Evolutionary conservation across 2,888 invertebrate genomes (phyloP), one percentile per base, ranked within the genome.

Genomic region (Lymantria dispar): DNA sequence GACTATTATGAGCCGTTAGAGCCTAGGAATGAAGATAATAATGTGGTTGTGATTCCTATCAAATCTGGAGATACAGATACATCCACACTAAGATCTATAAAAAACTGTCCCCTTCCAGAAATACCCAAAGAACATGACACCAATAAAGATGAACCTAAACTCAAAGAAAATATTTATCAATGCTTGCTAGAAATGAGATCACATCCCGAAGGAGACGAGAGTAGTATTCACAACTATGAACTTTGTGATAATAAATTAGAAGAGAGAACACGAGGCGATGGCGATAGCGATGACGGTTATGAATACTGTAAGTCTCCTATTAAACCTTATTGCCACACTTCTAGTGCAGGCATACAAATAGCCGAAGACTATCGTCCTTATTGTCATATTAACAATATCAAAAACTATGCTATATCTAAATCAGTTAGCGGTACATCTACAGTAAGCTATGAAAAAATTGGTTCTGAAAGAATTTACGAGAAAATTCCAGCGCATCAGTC

Each of bases 181-280:
- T 84, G 85, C 60, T 72, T 91, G 44, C 64, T 87, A 60, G 91
- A 92, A 73, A 85, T 89, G 81, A 80, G 89, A 56, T 90, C 88
- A 5, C 87, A 91, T 54, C 89, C 89, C 14, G 91, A 90, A 75
- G 91, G 89, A 0, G 91, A 91, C 55, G 87, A 88, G 55, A 87
- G 77, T 48, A 92, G 91, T 68, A 71, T 92, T 42, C 92, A 93
- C 54, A 92, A 91, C 57, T 93, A 93, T 62, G 93, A 93, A 72
- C 77, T 87, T 9, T 92, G 91, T 59, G 86, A 85, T 3, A 81
- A 76, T 43, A 80, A 83, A 33, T 63, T 89, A 33, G 87, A 89
- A 68, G 87, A 90, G 57, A 78, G 91, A 66, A 87, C 88, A 0
- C 74, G 91, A 40, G 89, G 88, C 0, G 88, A 89, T 52, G 88